phyloP scores from a whole-genome alignment of 2,113 vertebrate species.

The Microcebus lehilahytsara region DNA sequence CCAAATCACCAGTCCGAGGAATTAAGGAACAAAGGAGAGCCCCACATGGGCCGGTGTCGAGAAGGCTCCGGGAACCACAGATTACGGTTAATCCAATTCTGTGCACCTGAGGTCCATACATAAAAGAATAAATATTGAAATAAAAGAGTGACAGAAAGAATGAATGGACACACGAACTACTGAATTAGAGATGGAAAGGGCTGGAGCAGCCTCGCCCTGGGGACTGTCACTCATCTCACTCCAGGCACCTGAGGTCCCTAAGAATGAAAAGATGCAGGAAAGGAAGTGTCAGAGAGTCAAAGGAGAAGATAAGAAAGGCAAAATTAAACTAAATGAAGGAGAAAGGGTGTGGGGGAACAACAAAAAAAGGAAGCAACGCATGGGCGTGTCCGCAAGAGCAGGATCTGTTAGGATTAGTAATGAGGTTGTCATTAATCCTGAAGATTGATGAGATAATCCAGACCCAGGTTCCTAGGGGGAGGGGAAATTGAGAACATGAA shows the following conservation, averaged over 20 bases:
- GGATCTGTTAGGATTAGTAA: neutral
- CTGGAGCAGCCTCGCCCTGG: rapidly evolving
- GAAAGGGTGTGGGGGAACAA: neutral
- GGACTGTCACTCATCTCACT: neutral
- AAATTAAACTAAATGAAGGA: neutral
- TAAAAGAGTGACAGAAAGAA: constrained; percentile 6
- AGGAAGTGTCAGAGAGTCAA: no score
- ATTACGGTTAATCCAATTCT: neutral
- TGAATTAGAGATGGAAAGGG: neutral
- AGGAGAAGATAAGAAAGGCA: neutral
- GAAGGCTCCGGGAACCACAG: neutral
- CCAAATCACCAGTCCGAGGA: neutral
- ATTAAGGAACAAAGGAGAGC: neutral
- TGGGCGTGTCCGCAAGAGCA: neutral
- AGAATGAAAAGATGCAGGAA: neutral
- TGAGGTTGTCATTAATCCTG: neutral
- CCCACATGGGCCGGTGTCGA: rapidly evolving
- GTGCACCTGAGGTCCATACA: constrained; percentile 49
- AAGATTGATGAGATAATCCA: neutral
- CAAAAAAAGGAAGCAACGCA: rapidly evolving
- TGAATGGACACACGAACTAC: neutral
- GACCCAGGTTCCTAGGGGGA: neutral
- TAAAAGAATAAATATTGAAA: constrained; percentile 18
- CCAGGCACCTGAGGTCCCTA: neutral
- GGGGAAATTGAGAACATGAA: neutral